A percentile compares a stretch with the other conserved stretches of the same genome.
phyloP scores from a whole-genome alignment of 2,888 invertebrate species.

The Cryptus viduatorius region DNA sequence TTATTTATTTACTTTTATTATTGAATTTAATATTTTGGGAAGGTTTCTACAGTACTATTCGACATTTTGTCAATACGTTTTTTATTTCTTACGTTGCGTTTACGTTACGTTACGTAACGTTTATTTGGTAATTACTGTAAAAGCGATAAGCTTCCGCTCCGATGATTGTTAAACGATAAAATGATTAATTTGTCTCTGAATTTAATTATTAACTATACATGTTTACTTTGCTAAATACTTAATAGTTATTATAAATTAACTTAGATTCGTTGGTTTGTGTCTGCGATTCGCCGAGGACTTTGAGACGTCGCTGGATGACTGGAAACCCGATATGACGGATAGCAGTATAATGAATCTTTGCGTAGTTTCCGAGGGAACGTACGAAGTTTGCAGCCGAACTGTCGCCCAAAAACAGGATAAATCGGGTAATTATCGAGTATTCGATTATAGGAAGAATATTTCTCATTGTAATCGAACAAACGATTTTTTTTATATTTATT shows the following conservation, averaged over 20 bases:
- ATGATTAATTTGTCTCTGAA: background rate
- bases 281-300: slow-evolving; percentile 98
- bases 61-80: too few relatives aligned
- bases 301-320: slow-evolving; percentile 97
- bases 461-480: slow-evolving; percentile 8
- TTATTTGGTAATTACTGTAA: background rate
- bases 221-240: background rate
- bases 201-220: background rate
- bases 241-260: slow-evolving; percentile 70
- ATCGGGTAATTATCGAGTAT: slow-evolving; percentile 85
- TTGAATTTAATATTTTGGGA: background rate
- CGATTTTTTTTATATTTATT: slow-evolving; percentile 19
- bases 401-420: slow-evolving; percentile 93
- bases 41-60: background rate
- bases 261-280: slow-evolving; percentile 94
- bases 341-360: slow-evolving; percentile 94
- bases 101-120: too few relatives aligned
- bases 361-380: slow-evolving; percentile 99
- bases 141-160: background rate
- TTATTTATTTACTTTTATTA: slow-evolving; percentile 27
- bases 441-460: background rate
- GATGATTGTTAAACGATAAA: background rate
- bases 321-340: slow-evolving; percentile 96
- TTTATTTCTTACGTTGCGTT: too few relatives aligned
- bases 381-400: slow-evolving; percentile 98